phyloP scores from a whole-genome alignment of 2,888 invertebrate genomes.

The Thecophora atra region DNA sequence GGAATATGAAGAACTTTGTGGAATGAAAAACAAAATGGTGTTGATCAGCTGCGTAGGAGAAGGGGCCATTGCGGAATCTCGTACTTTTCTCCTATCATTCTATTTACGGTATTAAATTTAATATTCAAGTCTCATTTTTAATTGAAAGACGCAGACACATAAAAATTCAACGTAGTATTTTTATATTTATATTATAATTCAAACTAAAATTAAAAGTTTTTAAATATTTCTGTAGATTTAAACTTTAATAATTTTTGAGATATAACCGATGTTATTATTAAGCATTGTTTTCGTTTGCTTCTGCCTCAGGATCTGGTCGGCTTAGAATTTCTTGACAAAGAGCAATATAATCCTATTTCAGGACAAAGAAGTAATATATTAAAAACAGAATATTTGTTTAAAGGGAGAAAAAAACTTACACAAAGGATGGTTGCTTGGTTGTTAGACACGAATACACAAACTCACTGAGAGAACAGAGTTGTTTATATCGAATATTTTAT shows the following conservation, averaged over 20 bases:
- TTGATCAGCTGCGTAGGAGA: too few species aligned
- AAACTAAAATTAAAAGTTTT: too few species aligned
- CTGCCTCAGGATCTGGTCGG: slow-evolving; percentile 63
- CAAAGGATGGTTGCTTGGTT: not conserved
- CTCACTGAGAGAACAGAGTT: not conserved
- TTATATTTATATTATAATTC: too few species aligned
- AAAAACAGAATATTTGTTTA: not conserved
- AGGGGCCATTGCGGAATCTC: too few species aligned
- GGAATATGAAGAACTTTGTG: not conserved
- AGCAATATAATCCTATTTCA: slow-evolving; percentile 62
- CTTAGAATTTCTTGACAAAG: slow-evolving; percentile 65
- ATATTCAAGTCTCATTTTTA: too few species aligned
- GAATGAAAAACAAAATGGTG: not conserved
- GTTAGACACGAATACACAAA: slow-evolving; percentile 11
- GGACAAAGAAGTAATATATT: slow-evolving; percentile 23
- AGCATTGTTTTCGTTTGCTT: slow-evolving; percentile 53
- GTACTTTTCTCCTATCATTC: too few species aligned
- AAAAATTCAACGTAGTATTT: too few species aligned
- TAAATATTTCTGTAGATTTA: not conserved
- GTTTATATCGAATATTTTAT: too few species aligned
- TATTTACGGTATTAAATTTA: too few species aligned
- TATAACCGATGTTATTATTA: slow-evolving; percentile 20
- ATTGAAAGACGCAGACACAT: too few species aligned
- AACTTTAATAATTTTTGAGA: not conserved
- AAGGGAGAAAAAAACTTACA: not conserved